Conservation (phyloP, 2,113 vertebrate species). For the Astur gentilis region DNA sequence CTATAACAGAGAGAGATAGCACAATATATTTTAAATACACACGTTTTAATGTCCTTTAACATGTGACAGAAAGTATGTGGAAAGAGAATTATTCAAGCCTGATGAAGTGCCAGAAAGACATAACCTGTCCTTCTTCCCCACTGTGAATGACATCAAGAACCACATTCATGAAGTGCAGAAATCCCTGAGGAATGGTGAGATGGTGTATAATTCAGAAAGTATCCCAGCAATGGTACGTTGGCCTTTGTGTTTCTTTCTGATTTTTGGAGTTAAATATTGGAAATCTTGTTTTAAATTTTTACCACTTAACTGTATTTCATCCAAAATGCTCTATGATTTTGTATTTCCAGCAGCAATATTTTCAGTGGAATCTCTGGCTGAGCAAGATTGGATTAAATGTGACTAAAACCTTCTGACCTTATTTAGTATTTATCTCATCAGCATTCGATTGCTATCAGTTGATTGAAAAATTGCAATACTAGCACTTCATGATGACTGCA, state of each 20-base stretch:
- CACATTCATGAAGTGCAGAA: conserved; percentile 87
- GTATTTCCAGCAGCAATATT: not conserved
- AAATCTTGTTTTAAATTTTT: not conserved
- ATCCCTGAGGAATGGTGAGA: conserved; percentile 70
- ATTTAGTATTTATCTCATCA: not conserved
- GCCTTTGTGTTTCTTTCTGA: not conserved
- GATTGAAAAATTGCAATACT: not conserved
- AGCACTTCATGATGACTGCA: not conserved
- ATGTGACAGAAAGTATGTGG: conserved; percentile 81
- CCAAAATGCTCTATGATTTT: not conserved
- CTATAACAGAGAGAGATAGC: not conserved
- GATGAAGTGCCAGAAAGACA: conserved; percentile 86
- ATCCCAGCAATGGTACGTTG: conserved; percentile 74
- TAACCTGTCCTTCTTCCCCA: conserved; percentile 86
- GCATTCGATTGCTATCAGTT: not conserved
- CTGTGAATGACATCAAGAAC: conserved; percentile 88
- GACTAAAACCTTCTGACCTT: not conserved
- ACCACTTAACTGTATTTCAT: not conserved
- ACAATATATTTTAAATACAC: not conserved
- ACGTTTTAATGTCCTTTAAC: conserved; percentile 23
- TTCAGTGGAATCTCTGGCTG: not conserved
- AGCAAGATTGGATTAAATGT: not conserved
- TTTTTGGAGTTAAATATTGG: not conserved
- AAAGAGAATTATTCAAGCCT: conserved; percentile 83
- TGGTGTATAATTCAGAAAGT: conserved; percentile 61